Evolutionary conservation across 2,113 vertebrate species (phyloP).

Genomic region (Coptodon bakossiorum): DNA sequence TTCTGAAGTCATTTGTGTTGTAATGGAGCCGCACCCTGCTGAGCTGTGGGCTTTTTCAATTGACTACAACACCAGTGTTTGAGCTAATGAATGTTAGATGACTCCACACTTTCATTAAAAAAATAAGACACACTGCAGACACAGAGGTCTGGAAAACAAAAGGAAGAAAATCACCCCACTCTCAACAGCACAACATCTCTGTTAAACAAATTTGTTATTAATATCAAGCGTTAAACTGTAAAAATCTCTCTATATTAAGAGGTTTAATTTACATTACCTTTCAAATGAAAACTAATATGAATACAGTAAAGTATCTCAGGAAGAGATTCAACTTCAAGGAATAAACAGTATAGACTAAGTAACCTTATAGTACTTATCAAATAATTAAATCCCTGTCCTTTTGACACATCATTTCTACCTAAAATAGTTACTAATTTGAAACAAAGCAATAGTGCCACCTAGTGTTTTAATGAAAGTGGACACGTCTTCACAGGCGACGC

Average conservation of each 20-base stretch:
- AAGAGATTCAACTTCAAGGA: background rate
- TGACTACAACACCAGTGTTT: constrained; percentile 28
- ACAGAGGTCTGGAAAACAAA: background rate
- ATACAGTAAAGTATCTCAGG: background rate
- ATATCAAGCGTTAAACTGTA: background rate
- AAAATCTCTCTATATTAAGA: background rate
- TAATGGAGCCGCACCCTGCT: constrained; percentile 38
- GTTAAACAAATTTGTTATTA: background rate
- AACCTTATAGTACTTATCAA: background rate
- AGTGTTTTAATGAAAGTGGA: constrained; percentile 30
- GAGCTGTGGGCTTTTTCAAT: constrained; percentile 17
- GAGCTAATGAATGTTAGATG: constrained; percentile 42
- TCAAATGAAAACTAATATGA: background rate
- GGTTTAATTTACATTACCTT: background rate
- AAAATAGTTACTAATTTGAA: background rate
- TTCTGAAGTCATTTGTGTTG: constrained; percentile 43
- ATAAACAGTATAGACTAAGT: background rate
- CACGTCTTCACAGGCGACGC: background rate
- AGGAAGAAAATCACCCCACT: background rate
- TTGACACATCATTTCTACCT: background rate
- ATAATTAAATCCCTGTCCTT: background rate
- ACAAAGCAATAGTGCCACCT: constrained; percentile 60
- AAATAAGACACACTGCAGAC: background rate
- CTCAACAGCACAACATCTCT: background rate
- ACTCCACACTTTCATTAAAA: constrained; percentile 32